Conservation (phyloP, 2,113 vertebrate genomes). For the Paradoxurus hermaphroditus region DNA sequence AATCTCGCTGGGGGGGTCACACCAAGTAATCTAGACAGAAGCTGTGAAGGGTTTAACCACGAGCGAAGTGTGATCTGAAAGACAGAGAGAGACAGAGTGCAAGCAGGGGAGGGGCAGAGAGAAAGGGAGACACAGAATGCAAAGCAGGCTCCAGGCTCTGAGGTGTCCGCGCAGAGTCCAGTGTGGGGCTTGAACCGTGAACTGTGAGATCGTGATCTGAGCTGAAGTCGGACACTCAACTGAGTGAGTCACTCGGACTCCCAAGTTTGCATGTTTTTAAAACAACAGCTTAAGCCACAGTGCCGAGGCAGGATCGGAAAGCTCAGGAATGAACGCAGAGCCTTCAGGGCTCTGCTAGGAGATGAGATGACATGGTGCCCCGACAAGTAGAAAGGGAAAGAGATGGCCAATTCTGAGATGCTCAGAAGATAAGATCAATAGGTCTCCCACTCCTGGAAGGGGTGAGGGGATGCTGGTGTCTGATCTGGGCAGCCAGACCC, state of each 20-base stretch:
- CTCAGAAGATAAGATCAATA: not conserved
- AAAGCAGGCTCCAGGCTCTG: too few relatives aligned
- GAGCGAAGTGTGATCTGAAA: not conserved
- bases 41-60: too few relatives aligned
- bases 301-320: too few relatives aligned
- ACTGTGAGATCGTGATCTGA: too few relatives aligned
- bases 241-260: too few relatives aligned
- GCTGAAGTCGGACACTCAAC: too few relatives aligned
- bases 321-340: not conserved
- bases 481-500: not conserved
- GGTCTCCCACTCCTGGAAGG: not conserved
- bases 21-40: not conserved
- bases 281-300: too few relatives aligned
- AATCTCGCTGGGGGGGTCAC: not conserved
- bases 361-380: rapidly evolving
- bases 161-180: too few relatives aligned
- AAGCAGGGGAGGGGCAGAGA: too few relatives aligned
- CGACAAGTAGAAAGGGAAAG: not conserved
- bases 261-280: not conserved
- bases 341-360: not conserved
- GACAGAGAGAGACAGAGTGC: too few relatives aligned
- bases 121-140: too few relatives aligned
- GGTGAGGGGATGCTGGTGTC: not conserved
- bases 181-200: too few relatives aligned
- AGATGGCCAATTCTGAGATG: not conserved